Base-by-base conservation (phyloP, 2,888 invertebrate genomes). In the Nomada flava region DNA sequence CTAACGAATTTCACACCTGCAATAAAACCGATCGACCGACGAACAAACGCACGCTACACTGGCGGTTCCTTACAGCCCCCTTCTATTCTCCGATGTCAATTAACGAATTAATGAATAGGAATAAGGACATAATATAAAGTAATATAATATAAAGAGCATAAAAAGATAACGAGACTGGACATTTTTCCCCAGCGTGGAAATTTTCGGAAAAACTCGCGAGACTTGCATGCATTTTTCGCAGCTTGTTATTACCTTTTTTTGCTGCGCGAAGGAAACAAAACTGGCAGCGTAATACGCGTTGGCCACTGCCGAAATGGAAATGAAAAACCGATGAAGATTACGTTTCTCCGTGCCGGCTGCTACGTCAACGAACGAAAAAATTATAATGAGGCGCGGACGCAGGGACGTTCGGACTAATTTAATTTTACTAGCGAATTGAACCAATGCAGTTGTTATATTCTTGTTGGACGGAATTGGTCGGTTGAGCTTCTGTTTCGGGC, bases 21-120 rank as follows among this genome's bases (percentile, higher is more conserved):
- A 36, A 86, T 87, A 84, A 88, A 86, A 88, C 76, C 47, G 74
- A 82, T 67, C 67, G 74, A 62, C 68, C 44, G 72, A 68, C 65
- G 72, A 82, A 78, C 67, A 82, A 63, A 84, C 86, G 84, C 84
- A 89, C 88, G 89, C 89, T 74, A 88, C 75, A 7, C 80, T 75
- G 80, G 82, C 79, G 75, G 76, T 74, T 55, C 9, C 42, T 4
- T 18, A 26, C 23, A 47, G 50, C 72, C 59, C 57, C 57, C 60
- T 76, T 65, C 78, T 69, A 74, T 68, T 47, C 57, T 57, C 20
- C 11, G 59, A n/a, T 18, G 26, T 11, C 62, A 55, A 53, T 50
- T 26, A 55, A 26, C 20, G 29, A 36, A 7, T 26, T 29, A 60
- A 29, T 20, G 44, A 44, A 36, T 36, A 7, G 36, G 36, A 0